phyloP scores from a whole-genome alignment of 92 coral and sea anemone species.

The Meandrina meandrites region DNA sequence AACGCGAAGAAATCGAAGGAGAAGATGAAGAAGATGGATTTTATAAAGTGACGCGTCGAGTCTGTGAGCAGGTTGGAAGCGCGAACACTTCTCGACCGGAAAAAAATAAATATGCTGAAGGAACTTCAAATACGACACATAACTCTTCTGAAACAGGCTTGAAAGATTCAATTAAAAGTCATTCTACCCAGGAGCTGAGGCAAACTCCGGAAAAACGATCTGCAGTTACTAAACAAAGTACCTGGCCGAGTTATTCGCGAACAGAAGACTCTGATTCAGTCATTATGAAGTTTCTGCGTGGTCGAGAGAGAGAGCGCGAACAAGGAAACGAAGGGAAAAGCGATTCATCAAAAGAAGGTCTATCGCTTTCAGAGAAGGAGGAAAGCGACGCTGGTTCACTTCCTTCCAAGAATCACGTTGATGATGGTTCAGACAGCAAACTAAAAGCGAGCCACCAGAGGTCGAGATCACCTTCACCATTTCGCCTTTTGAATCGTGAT shows the following conservation, averaged over 20 bases:
- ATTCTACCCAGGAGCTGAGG: slow-evolving; percentile 40
- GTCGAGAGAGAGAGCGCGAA: slow-evolving; percentile 52
- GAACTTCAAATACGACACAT: neutral
- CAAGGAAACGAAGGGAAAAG: slow-evolving; percentile 42
- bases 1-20: slow-evolving; percentile 24
- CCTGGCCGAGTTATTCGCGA: slow-evolving; percentile 72
- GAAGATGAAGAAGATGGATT: slow-evolving; percentile 29
- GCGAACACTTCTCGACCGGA: slow-evolving; percentile 31
- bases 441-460: slow-evolving; percentile 38
- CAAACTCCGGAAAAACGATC: slow-evolving; percentile 39
- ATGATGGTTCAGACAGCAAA: slow-evolving; percentile 49
- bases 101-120: slow-evolving; percentile 22
- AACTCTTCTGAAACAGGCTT: slow-evolving; percentile 25
- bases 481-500: slow-evolving; percentile 72
- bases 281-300: slow-evolving; percentile 69
- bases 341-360: slow-evolving; percentile 51
- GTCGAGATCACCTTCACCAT: slow-evolving; percentile 88
- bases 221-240: slow-evolving; percentile 64
- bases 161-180: slow-evolving; percentile 28
- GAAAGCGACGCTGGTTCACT: slow-evolving; percentile 75
- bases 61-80: slow-evolving; percentile 26
- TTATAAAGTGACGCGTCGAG: slow-evolving; percentile 50
- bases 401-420: slow-evolving; percentile 70
- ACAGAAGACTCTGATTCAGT: slow-evolving; percentile 36
- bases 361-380: slow-evolving; percentile 44